phyloP scores from a whole-genome alignment of 2,797 vertebrate genomes.

The Poecilia picta region DNA sequence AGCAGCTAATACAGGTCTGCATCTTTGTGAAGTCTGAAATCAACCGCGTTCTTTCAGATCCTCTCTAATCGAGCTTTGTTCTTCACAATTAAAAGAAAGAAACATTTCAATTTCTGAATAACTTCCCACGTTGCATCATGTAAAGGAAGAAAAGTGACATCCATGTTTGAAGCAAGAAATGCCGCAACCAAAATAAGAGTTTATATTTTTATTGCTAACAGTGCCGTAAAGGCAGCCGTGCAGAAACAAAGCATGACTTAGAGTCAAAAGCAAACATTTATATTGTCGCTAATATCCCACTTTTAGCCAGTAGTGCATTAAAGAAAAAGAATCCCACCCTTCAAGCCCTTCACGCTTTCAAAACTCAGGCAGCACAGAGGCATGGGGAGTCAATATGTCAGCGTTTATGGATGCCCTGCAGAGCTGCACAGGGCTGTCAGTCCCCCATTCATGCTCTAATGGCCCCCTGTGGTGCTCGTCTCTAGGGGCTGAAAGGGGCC shows the following conservation, averaged over 20 bases:
- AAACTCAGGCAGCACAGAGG: constrained; percentile 84
- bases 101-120: constrained; percentile 11
- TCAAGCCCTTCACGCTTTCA: constrained; percentile 84
- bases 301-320: constrained; percentile 56
- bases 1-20: constrained; percentile 30
- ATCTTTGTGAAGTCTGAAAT: constrained; percentile 37
- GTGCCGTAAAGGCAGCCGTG: not conserved
- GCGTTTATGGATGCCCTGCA: constrained; percentile 91
- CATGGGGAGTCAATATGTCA: constrained; percentile 90
- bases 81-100: constrained; percentile 15
- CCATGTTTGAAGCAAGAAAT: constrained; percentile 2
- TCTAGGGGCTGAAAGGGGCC: constrained; percentile 83
- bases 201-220: not conserved
- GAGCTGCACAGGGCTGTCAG: constrained; percentile 89
- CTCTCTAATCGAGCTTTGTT: constrained; percentile 33
- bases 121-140: not conserved
- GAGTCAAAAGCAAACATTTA: constrained; percentile 58
- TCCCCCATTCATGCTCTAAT: constrained; percentile 87
- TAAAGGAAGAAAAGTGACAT: constrained; percentile 7
- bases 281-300: constrained; percentile 57
- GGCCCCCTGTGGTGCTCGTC: constrained; percentile 92
- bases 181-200: constrained; percentile 1
- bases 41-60: constrained; percentile 17
- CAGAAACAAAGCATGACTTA: constrained; percentile 18
- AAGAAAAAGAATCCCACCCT: constrained; percentile 68